phyloP scores from a whole-genome alignment of 2,888 invertebrate species.

The Spilarctia lutea region DNA sequence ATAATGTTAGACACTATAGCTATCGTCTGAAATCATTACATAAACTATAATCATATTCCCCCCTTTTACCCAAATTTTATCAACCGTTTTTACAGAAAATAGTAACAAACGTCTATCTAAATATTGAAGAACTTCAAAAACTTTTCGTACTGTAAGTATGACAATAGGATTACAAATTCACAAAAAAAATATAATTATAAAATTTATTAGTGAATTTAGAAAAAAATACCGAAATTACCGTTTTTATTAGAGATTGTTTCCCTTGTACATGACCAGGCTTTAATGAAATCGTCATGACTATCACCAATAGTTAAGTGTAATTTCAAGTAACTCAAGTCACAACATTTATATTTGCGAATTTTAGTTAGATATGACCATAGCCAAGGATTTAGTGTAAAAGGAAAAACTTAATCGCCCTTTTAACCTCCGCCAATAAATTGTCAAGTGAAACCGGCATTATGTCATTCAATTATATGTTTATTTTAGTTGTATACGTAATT shows the following conservation, averaged over 20 bases:
- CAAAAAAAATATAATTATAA: too few relatives aligned
- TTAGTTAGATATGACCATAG: not conserved
- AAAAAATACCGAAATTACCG: too few relatives aligned
- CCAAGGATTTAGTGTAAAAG: not conserved
- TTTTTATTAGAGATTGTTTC: not conserved
- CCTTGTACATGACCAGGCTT: not conserved
- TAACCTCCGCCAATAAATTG: not conserved
- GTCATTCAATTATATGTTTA: not conserved
- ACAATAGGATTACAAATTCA: too few relatives aligned
- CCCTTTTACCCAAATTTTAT: not conserved
- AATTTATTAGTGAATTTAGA: too few relatives aligned
- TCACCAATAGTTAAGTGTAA: not conserved
- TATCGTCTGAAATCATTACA: not conserved
- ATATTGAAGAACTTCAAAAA: too few relatives aligned
- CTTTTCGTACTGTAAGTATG: too few relatives aligned
- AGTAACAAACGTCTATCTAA: not conserved
- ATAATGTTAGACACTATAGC: too few relatives aligned
- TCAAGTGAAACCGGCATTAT: constrained; percentile 2
- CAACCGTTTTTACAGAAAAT: not conserved
- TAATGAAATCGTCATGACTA: not conserved
- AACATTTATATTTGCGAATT: not conserved
- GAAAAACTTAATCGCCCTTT: not conserved
- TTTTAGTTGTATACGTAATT: constrained; percentile 40
- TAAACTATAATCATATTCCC: not conserved
- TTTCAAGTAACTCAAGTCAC: not conserved